Evolutionary conservation across 1,140 invertebrate genomes (phyloP), one percentile per base, ranked within the genome.

Genomic region (Patella vulgata): DNA sequence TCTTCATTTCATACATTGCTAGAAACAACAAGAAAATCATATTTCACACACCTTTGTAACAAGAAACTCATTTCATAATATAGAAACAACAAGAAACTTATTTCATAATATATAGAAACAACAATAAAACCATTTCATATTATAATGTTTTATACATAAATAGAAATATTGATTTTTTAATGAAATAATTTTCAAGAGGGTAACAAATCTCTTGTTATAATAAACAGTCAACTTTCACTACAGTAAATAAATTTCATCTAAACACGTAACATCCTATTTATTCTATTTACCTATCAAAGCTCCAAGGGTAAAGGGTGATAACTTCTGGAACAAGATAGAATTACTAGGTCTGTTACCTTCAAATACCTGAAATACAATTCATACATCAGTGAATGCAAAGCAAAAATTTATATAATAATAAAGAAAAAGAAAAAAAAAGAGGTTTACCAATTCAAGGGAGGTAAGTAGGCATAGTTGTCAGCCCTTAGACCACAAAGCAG

Each of bases 1-100:
- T 99, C 85, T 99, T 99, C 81, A 98, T 95, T 84, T 99, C 97
- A 83, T 99, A 99, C 82, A 95, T 89, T 23, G 93, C 94, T 95
- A 84, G 31, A 89, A 89, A 74, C 78, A 82, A 71, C 69, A 68
- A 74, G 19, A 27, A 25, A 56, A 51, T 51, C 48, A 23, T 5
- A 36, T n/a, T n/a, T n/a, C n/a, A n/a, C n/a, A n/a, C n/a, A n/a
- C n/a, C n/a, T n/a, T n/a, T n/a, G n/a, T n/a, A n/a, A n/a, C n/a
- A n/a, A n/a, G n/a, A n/a, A n/a, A n/a, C n/a, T n/a, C n/a, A n/a
- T n/a, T n/a, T n/a, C n/a, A 11, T n/a, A 40, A 40, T 11, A 14
- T 12, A 48, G 21, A 14, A 9, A 25, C 23, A 48, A 48, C 21
- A 14, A 48, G 21, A 14, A 23, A 23, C 21, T 48, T 14, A 48